Percentiles rank a stretch among this genome's conserved stretches.
phyloP scores from a whole-genome alignment of 1,140 invertebrate genomes.

The Drosophila paulistorum region DNA sequence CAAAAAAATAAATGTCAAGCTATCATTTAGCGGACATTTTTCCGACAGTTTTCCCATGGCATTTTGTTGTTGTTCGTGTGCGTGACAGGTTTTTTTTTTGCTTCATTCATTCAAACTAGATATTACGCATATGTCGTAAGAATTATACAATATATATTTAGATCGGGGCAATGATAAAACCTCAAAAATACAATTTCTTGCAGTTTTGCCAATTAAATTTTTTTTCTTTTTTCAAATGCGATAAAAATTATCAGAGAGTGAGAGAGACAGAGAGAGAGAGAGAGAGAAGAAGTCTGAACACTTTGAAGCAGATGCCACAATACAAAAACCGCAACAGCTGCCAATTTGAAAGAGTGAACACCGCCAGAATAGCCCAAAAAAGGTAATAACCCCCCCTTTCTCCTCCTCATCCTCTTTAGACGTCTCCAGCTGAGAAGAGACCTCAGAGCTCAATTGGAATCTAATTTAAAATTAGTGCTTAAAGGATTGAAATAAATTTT shows the following conservation, averaged over 20 bases:
- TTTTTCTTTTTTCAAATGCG: slow-evolving; percentile 37
- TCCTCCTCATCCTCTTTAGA: background rate
- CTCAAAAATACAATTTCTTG: slow-evolving; percentile 33
- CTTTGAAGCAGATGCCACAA: slow-evolving; percentile 65
- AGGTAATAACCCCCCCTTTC: background rate
- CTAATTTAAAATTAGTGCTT: slow-evolving; percentile 81
- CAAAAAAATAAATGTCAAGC: slow-evolving; percentile 19
- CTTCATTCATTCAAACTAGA: background rate
- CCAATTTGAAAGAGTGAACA: slow-evolving; percentile 25
- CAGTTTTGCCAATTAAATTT: slow-evolving; percentile 62
- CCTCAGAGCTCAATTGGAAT: slow-evolving; percentile 65
- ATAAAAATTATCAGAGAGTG: slow-evolving; percentile 58
- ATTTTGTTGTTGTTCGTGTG: background rate
- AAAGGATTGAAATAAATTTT: slow-evolving; percentile 81
- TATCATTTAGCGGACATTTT: slow-evolving; percentile 10
- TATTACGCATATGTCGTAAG: slow-evolving; percentile 6
- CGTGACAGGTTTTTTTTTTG: slow-evolving; percentile 1
- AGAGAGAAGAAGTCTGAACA: slow-evolving; percentile 29
- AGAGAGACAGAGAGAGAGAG: slow-evolving; percentile 18
- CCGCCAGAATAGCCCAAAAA: slow-evolving; percentile 1
- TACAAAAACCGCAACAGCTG: slow-evolving; percentile 62
- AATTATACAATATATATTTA: background rate
- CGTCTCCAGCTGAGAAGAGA: background rate
- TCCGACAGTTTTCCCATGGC: slow-evolving; percentile 25
- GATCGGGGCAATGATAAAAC: background rate